Evolutionary conservation across 2,113 vertebrate species (phyloP), one percentile per base, ranked within the genome.

Genomic region (Silurus glanis): DNA sequence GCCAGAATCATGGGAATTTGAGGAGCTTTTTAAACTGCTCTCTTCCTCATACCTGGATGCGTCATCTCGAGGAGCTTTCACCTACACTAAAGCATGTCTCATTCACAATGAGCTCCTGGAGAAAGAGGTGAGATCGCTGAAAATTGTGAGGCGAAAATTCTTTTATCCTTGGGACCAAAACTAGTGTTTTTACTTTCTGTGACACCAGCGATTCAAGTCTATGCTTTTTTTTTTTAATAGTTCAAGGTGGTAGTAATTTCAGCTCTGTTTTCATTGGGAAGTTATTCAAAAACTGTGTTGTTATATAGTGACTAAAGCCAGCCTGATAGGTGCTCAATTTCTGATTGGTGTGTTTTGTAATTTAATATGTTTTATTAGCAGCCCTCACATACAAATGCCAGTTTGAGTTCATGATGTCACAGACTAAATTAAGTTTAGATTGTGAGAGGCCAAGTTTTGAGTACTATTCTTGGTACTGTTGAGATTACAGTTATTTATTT

Each of bases 81-180:
- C 93, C 83, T 99, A 99, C 92, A 96, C 91, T 92, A 95, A 92
- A 91, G 97, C 97, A 90, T 95, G 96, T 90, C 96, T 99, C 89
- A 93, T 99, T 94, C 97, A 97, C 92, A 99, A 96, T 83, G 98
- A 99, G 76, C 95, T 98, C 84, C 93, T 99, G 93, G 97, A 99
- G 92, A 99, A 98, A 84, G 98, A 99, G 94, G 98, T 99, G 91
- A 74, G 89, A 67, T 21, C 14, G n/a, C 9, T 79, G 37, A 25
- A 25, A n/a, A 51, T 45, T 19, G 7, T 47, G 9, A 21, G 4
- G 14, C n/a, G 10, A 45, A 82, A 21, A 19, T 47, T 9, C 6
- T 62, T 62, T 61, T 58, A 56, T 56, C 14, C 0, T 58, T 14
- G 3, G 10, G 17, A 14, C 37, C 37, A 37, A 37, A 37, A 64